Conservation (phyloP, 2,113 vertebrate genomes). For the Vanacampus margaritifer region DNA sequence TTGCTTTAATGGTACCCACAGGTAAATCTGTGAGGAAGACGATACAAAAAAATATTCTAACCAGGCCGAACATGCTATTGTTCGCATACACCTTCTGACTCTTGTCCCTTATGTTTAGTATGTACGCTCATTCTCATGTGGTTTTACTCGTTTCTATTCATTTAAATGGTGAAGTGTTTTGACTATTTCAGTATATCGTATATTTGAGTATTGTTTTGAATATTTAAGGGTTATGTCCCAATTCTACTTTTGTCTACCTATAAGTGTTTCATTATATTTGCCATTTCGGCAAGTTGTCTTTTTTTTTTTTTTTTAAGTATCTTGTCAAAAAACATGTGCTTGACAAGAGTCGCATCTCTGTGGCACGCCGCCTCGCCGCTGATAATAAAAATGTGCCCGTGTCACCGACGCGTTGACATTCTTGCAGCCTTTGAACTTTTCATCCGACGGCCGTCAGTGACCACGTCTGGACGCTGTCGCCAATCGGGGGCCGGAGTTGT, state of each 20-base stretch:
- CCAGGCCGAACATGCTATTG: too few species aligned
- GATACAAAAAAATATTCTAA: too few species aligned
- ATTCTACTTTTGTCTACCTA: background rate
- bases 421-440: constrained; percentile 16
- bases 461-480: background rate
- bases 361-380: background rate
- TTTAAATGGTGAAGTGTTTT: too few species aligned
- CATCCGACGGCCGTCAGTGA: background rate
- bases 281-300: background rate
- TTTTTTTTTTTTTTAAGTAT: background rate
- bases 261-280: background rate
- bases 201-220: too few species aligned
- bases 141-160: too few species aligned
- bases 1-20: too few species aligned
- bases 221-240: background rate
- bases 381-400: background rate
- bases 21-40: too few species aligned
- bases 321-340: background rate
- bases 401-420: constrained; percentile 27
- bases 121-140: too few species aligned
- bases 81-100: too few species aligned
- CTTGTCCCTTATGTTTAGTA: too few species aligned
- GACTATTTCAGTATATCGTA: too few species aligned
- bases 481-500: constrained; percentile 14
- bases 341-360: background rate